A percentile compares a stretch with the other conserved stretches of the same genome.
Evolutionary conservation across 2,797 vertebrate genomes (phyloP).

Genomic region (Spinus olivaceus): DNA sequence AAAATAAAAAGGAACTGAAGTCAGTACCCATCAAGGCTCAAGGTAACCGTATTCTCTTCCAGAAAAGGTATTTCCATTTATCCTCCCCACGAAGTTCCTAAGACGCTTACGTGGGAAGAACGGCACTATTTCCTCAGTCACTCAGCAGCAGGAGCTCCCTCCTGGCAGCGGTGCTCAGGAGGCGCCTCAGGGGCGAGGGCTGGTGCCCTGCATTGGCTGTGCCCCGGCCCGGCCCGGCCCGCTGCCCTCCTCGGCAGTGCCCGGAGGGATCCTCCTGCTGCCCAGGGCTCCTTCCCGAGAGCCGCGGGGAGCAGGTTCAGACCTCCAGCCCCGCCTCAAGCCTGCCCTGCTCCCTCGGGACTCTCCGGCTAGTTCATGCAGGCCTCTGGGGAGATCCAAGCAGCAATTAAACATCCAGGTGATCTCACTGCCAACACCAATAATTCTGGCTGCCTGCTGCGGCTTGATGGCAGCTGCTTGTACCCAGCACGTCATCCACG

Average conservation of each 20-base stretch:
- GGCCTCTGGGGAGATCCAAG: neutral
- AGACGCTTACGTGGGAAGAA: neutral
- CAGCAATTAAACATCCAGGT: neutral
- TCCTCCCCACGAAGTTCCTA: neutral
- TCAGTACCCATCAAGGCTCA: neutral
- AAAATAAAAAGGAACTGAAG: neutral
- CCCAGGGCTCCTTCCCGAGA: neutral
- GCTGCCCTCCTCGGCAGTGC: neutral
- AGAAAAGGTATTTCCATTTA: neutral
- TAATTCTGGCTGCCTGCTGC: neutral
- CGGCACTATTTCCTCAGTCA: fast-evolving
- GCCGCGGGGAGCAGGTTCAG: neutral
- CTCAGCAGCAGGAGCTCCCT: neutral
- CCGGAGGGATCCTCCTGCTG: fast-evolving
- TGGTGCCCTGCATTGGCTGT: fast-evolving
- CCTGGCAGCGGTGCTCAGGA: neutral
- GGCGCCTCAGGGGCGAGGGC: fast-evolving
- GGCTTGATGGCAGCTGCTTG: neutral
- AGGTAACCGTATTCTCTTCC: neutral
- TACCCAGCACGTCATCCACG: fast-evolving
- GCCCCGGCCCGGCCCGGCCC: fast-evolving
- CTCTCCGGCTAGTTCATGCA: neutral
- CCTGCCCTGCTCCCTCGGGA: neutral
- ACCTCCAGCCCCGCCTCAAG: neutral
- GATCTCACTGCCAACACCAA: neutral